Evolutionary conservation across 2,113 vertebrate genomes (phyloP).

Genomic region (Myocastor coypus): DNA sequence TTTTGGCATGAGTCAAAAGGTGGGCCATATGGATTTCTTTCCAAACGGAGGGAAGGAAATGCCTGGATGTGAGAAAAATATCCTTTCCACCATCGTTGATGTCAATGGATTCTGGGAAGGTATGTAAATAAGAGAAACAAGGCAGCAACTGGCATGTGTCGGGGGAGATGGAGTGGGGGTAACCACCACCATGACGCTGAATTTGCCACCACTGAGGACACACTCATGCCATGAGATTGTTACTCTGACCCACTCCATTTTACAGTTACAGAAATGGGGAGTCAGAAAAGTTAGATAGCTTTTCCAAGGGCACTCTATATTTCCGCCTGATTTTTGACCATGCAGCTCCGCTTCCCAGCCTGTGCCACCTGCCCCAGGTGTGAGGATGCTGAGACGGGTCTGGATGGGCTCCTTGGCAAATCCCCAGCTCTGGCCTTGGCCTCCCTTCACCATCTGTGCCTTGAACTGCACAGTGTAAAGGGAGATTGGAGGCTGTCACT

Average conservation of each 20-base stretch:
- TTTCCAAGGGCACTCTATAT: not conserved
- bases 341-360: not conserved
- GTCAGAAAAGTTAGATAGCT: not conserved
- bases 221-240: not conserved
- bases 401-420: accelerated
- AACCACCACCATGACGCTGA: not conserved
- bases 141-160: accelerated
- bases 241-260: not conserved
- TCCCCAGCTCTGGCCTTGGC: not conserved
- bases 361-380: accelerated
- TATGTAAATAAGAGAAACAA: not conserved
- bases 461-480: slow-evolving; percentile 91
- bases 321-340: not conserved
- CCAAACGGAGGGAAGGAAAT: slow-evolving; percentile 94
- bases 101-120: slow-evolving; percentile 89
- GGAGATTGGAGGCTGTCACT: slow-evolving; percentile 93
- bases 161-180: too few species aligned
- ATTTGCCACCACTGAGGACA: accelerated
- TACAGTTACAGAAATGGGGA: not conserved
- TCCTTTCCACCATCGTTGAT: slow-evolving; percentile 85
- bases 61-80: slow-evolving; percentile 92
- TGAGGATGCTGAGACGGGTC: not conserved
- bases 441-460: slow-evolving; percentile 92
- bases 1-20: slow-evolving; percentile 89
- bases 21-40: slow-evolving; percentile 95